Percentiles rank a stretch among this genome's conserved stretches.
These are phyloP conservation scores for Acronicta psi DNA, from an alignment of 2,888 invertebrate genomes.

Conservation along the genomic window DNA sequence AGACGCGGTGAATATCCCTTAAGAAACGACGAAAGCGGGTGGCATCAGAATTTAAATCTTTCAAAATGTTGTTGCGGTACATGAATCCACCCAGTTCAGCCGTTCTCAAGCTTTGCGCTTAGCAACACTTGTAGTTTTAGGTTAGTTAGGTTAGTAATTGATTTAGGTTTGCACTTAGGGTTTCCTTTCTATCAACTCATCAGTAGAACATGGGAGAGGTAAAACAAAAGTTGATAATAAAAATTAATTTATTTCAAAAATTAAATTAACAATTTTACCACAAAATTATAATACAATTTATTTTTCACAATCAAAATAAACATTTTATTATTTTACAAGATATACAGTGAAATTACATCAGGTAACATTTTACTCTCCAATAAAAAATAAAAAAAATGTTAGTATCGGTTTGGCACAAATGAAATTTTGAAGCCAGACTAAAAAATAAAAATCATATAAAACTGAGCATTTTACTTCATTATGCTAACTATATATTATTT, in stretches of 20 bases:
- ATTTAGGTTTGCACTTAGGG: too few species aligned
- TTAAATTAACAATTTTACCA: conserved; percentile 74
- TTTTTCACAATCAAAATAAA: conserved; percentile 63
- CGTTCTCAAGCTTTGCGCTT: too few species aligned
- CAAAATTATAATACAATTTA: conserved; percentile 70
- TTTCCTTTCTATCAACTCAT: too few species aligned
- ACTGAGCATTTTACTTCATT: conserved; percentile 75
- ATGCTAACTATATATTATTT: conserved; percentile 49
- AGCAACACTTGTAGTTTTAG: too few species aligned
- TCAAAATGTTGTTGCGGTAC: too few species aligned
- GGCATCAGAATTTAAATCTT: too few species aligned
- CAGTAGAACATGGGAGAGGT: not conserved
- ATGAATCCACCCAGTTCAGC: too few species aligned
- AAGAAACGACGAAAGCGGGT: too few species aligned
- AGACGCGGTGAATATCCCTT: too few species aligned
- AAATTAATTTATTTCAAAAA: conserved; percentile 82
- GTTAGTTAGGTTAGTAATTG: too few species aligned
- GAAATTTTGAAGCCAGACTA: conserved; percentile 64
- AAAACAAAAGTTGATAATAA: conserved; percentile 62
- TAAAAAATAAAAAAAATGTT: conserved; percentile 70
- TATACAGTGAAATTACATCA: conserved; percentile 73
- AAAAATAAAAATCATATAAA: conserved; percentile 53
- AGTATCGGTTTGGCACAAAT: conserved; percentile 79
- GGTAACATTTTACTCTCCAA: conserved; percentile 79
- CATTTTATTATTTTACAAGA: conserved; percentile 71